Conservation (phyloP, 1,140 invertebrate genomes). For the Drosophila grimshawi region DNA sequence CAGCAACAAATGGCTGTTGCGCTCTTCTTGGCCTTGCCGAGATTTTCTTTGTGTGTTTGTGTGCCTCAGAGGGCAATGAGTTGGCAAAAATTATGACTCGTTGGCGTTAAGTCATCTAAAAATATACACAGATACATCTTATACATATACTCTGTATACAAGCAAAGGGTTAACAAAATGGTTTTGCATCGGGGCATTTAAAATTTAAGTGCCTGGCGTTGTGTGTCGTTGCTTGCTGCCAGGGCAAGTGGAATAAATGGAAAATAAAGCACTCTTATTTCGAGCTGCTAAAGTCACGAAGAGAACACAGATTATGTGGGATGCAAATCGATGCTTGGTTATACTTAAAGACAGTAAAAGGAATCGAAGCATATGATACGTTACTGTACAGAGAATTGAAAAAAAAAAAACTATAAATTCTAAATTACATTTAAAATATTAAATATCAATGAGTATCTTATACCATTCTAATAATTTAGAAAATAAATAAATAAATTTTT, state of each 20-base stretch:
- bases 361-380: too few relatives aligned
- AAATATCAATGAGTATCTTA: too few relatives aligned
- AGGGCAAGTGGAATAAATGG: conserved; percentile 29
- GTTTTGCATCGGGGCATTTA: conserved; percentile 57
- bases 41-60: conserved; percentile 21
- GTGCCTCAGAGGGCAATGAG: conserved; percentile 64
- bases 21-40: conserved; percentile 37
- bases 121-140: conserved; percentile 11
- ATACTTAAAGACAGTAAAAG: neutral
- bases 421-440: too few relatives aligned
- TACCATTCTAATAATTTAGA: too few relatives aligned
- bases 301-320: neutral
- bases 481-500: too few relatives aligned
- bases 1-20: conserved; percentile 68
- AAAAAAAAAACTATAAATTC: too few relatives aligned
- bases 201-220: conserved; percentile 70
- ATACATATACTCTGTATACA: conserved; percentile 8
- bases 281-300: neutral
- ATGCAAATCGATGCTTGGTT: neutral
- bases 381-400: too few relatives aligned
- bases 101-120: conserved; percentile 68
- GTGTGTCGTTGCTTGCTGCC: conserved; percentile 42
- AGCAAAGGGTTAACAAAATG: conserved; percentile 62
- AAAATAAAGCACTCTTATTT: conserved; percentile 29
- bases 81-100: conserved; percentile 76